Percentiles rank a stretch among this genome's conserved stretches.
phyloP scores from a whole-genome alignment of 2,113 vertebrate species.

The Onychostoma macrolepis region DNA sequence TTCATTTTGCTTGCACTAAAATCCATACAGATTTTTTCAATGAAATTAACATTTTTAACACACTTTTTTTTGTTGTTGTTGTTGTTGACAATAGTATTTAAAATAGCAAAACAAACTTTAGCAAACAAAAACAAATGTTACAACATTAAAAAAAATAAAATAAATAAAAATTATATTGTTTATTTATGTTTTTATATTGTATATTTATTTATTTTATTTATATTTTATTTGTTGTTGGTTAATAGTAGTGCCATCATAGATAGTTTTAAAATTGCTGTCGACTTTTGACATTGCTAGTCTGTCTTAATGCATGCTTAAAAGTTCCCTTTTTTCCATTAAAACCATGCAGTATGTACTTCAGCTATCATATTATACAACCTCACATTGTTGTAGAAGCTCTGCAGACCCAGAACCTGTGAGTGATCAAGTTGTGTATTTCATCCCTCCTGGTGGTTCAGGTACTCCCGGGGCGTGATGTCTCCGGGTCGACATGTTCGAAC shows the following conservation, averaged over 20 bases:
- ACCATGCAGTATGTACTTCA: background rate
- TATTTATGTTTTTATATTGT: too few relatives aligned
- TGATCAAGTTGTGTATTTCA: slow-evolving; percentile 51
- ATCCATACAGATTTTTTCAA: too few relatives aligned
- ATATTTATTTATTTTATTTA: too few relatives aligned
- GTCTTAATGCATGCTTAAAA: background rate
- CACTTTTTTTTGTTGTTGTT: too few relatives aligned
- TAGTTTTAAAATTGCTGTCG: background rate
- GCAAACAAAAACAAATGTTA: too few relatives aligned
- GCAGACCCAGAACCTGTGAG: slow-evolving; percentile 47
- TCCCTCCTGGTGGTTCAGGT: slow-evolving; percentile 76
- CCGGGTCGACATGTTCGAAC: slow-evolving; percentile 95
- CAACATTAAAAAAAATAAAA: too few relatives aligned
- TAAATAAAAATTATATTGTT: too few relatives aligned
- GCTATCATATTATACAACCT: background rate
- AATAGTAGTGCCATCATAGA: background rate
- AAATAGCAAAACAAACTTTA: too few relatives aligned
- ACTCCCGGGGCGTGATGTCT: slow-evolving; percentile 95
- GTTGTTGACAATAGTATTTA: too few relatives aligned
- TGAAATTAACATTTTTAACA: too few relatives aligned
- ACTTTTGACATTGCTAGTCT: background rate
- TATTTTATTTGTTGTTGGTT: background rate
- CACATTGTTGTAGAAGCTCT: background rate
- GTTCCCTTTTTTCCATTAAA: background rate
- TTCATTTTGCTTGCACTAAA: too few relatives aligned